Evolutionary conservation across 2,113 vertebrate species (phyloP).

Genomic region (Calidris pygmaea): DNA sequence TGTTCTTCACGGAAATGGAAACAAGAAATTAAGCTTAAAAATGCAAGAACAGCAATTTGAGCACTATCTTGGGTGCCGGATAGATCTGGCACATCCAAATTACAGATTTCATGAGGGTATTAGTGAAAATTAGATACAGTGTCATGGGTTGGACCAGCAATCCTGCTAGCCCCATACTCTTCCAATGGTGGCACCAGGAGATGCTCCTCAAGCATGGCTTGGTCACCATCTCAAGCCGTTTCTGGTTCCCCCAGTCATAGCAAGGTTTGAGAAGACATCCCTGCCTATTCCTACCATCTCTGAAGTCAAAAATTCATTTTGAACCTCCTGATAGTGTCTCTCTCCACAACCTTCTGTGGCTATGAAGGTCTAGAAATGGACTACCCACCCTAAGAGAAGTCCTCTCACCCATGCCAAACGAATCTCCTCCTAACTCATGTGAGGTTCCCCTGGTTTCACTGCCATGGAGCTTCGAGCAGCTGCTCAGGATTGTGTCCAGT

Average conservation of each 20-base stretch:
- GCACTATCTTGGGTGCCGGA: neutral
- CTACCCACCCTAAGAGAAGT: neutral
- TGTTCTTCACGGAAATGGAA: neutral
- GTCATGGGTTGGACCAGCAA: neutral
- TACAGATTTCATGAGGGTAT: accelerated
- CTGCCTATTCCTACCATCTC: neutral
- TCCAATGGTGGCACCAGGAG: neutral
- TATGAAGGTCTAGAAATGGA: neutral
- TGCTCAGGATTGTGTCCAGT: neutral
- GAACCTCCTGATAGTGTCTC: neutral
- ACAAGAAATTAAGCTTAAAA: neutral
- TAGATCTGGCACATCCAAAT: neutral
- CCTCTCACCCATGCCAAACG: neutral
- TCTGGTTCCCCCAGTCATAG: too few relatives aligned
- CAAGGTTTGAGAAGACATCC: neutral
- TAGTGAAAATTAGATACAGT: neutral
- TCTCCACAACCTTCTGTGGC: neutral
- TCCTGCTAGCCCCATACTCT: neutral
- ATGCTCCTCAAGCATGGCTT: neutral
- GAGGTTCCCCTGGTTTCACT: neutral
- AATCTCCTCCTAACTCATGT: neutral
- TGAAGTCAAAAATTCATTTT: neutral
- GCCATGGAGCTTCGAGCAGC: neutral
- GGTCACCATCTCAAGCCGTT: neutral
- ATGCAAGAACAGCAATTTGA: neutral